Evolutionary conservation across 2,113 vertebrate genomes (phyloP).

Genomic region (Aramus guarauna): DNA sequence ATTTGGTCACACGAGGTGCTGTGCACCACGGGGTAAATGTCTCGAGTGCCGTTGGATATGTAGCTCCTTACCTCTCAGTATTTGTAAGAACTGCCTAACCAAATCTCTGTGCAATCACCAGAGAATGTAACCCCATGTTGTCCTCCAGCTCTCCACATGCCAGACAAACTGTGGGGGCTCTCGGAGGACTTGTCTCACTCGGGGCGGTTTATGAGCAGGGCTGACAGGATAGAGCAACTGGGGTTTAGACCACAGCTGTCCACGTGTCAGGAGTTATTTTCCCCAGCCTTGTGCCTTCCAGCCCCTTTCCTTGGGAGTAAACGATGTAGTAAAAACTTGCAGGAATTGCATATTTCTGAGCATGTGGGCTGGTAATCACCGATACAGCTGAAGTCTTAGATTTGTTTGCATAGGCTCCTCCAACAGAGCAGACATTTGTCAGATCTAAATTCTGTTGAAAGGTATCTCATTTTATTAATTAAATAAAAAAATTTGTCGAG

Average conservation of each 20-base stretch:
- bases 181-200: not conserved
- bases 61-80: not conserved
- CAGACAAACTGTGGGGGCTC: not conserved
- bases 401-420: not conserved
- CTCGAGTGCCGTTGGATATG: rapidly evolving
- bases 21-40: rapidly evolving
- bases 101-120: not conserved
- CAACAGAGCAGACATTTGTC: not conserved
- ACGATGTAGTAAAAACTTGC: not conserved
- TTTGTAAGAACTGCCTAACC: not conserved
- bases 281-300: conserved; percentile 13
- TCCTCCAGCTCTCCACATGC: not conserved
- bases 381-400: conserved; percentile 32
- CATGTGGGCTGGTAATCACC: not conserved
- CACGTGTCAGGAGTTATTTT: conserved; percentile 43
- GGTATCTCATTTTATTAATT: conserved; percentile 20
- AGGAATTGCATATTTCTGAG: not conserved
- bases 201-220: not conserved
- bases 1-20: not conserved
- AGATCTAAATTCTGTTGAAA: conserved; percentile 34
- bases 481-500: not conserved
- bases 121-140: not conserved
- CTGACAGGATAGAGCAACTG: conserved; percentile 8
- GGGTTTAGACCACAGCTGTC: conserved; percentile 44
- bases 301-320: not conserved